A percentile compares a stretch with the other conserved stretches of the same genome.
These are phyloP conservation scores for Mus spretus DNA, from an alignment of 2,797 vertebrate genomes.

Conservation along the genomic window DNA sequence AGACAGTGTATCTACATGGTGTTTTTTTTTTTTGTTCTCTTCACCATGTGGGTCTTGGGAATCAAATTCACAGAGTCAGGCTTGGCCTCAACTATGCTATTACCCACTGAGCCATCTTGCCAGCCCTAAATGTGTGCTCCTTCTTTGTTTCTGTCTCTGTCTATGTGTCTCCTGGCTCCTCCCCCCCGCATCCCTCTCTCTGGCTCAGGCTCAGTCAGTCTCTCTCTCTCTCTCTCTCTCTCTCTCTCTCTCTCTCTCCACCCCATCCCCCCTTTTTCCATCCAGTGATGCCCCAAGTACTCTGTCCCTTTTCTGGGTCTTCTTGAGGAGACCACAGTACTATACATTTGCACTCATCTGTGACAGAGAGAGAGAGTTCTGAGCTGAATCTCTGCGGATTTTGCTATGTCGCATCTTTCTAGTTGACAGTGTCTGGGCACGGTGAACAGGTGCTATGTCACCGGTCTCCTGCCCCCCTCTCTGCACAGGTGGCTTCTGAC, in stretches of 20 bases:
- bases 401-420: not conserved
- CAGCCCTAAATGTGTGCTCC: no score
- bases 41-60: not conserved
- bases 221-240: not conserved
- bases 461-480: not conserved
- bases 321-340: not conserved
- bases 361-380: not conserved
- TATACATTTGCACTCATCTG: fast-evolving
- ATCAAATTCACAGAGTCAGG: not conserved
- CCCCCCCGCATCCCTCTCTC: no score
- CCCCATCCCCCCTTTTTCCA: not conserved
- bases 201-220: not conserved
- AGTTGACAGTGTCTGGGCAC: not conserved
- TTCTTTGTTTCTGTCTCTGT: not conserved
- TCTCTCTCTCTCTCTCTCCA: not conserved
- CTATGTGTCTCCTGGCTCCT: not conserved
- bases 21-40: no score
- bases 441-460: not conserved
- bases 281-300: not conserved
- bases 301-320: not conserved
- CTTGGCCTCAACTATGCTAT: no score
- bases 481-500: not conserved
- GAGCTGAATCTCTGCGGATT: not conserved
- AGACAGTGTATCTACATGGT: not conserved
- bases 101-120: no score